Conservation (phyloP, 2,113 vertebrate species). For the Antennarius striatus region DNA sequence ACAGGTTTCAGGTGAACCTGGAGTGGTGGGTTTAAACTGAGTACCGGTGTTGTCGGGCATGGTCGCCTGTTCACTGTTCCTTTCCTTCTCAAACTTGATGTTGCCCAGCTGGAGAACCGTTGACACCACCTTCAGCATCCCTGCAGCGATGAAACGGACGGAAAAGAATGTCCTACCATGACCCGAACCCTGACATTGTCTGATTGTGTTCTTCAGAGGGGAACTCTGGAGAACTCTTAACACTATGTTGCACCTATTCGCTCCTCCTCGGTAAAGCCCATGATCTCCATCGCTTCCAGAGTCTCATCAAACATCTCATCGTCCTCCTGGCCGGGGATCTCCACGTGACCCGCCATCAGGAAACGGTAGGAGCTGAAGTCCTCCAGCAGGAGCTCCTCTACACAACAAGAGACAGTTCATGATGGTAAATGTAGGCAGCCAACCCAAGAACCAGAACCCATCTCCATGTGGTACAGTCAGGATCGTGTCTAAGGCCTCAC, state of each 20-base stretch:
- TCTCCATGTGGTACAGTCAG: too few species aligned
- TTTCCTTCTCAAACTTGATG: conserved; percentile 94
- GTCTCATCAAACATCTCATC: conserved; percentile 91
- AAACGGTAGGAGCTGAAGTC: conserved; percentile 88
- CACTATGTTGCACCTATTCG: conserved; percentile 75
- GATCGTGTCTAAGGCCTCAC: conserved; percentile 41
- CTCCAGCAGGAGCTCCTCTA: conserved; percentile 92
- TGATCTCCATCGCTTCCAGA: conserved; percentile 93
- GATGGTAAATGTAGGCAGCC: not conserved
- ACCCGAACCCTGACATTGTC: too few species aligned
- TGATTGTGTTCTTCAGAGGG: too few species aligned
- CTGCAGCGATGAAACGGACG: conserved; percentile 68
- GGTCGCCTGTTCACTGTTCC: conserved; percentile 93
- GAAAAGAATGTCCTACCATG: too few species aligned
- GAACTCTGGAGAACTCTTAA: too few species aligned
- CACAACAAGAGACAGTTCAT: not conserved
- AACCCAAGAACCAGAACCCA: too few species aligned
- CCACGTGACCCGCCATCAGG: conserved; percentile 86
- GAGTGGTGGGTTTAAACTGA: too few species aligned
- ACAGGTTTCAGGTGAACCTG: not conserved
- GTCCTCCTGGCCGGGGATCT: conserved; percentile 89
- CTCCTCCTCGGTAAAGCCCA: conserved; percentile 93
- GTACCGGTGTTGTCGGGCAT: conserved; percentile 97
- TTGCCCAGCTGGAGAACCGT: conserved; percentile 94
- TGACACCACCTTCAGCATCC: conserved; percentile 90